Conservation (phyloP, 2,888 invertebrate species). For the Fragum fragum region DNA sequence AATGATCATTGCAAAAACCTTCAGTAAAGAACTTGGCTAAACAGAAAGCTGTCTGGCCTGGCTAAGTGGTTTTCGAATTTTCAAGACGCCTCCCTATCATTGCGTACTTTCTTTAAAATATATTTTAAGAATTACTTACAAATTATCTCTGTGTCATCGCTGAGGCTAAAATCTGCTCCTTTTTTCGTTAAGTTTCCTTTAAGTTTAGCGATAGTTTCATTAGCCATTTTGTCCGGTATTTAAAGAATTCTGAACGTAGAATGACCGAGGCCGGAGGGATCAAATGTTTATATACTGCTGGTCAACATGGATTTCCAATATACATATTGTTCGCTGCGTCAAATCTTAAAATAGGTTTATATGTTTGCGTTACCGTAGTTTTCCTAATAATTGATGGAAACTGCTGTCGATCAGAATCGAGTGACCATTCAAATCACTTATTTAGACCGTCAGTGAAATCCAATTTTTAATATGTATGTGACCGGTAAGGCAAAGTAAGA, state of each 20-base stretch:
- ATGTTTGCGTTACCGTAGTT: neutral
- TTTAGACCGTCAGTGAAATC: too few species aligned
- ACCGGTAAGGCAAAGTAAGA: too few species aligned
- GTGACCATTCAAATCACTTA: too few species aligned
- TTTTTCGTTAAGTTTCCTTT: constrained; percentile 35
- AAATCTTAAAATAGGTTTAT: neutral
- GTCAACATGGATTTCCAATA: neutral
- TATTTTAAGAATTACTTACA: constrained; percentile 26
- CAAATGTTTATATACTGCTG: neutral
- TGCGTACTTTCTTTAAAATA: too few species aligned
- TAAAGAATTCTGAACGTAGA: neutral
- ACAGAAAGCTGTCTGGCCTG: too few species aligned
- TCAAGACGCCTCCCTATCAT: too few species aligned
- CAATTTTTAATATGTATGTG: too few species aligned
- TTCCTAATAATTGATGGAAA: neutral
- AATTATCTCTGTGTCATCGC: constrained; percentile 32
- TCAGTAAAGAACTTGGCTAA: too few species aligned
- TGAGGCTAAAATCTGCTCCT: constrained; percentile 17
- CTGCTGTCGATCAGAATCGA: too few species aligned
- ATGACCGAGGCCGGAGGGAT: neutral
- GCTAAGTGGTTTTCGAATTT: too few species aligned
- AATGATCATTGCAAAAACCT: too few species aligned
- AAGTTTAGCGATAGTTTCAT: constrained; percentile 14
- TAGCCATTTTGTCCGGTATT: neutral
- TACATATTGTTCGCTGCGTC: neutral